Base-by-base conservation (phyloP, 2,888 invertebrate species). In the Pristionchus arcanus region DNA sequence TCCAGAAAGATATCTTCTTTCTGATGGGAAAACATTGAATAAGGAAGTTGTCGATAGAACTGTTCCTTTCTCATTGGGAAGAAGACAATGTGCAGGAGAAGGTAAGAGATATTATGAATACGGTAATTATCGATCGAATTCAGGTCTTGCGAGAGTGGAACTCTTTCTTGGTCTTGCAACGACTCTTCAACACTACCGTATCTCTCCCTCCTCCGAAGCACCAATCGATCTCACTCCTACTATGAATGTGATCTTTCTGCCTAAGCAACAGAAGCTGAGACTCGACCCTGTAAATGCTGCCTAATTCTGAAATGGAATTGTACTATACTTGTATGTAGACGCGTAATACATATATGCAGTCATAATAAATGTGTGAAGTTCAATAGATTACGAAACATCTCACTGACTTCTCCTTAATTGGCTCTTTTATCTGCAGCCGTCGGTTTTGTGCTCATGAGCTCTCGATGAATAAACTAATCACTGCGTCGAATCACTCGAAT, bases 151-250 rank as follows among this genome's bases (percentile, higher is more conserved):
- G 2, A n/a, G 84, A 53, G 55, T 55, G 16, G 84, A 84, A 55
- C 55, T 84, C 16, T 84, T 84, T 55, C 84, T 85, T 53, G 85
- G 59, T 25, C 31, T 85, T 5, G 55, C 85, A 25, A 42, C 59
- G 19, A 55, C 63, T n/a, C 55, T 85, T 59, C 85, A 85, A 31
- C 59, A 42, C 63, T 85, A 85, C 42, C 85, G 85, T 63, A 85
- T 85, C 34, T 63, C n/a, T 85, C 85, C 85, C 16, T 85, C 85
- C 5, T 55, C 85, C 59, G 63, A 84, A 11, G 53, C 15, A 21
- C 84, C 84, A 28, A 84, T 84, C 53, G 84, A 84, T 84, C 84
- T 84, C 15, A 63, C 55, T 9, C 85, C 85, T 31, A 21, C 25
- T 19, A 13, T 28, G 19, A 31, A 85, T 42, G 21, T 85, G 31